A percentile compares a stretch with the other conserved stretches of the same genome.
phyloP scores from a whole-genome alignment of 30 jellyfish, hydroid and myxozoan species.

The Aurelia sp. region DNA sequence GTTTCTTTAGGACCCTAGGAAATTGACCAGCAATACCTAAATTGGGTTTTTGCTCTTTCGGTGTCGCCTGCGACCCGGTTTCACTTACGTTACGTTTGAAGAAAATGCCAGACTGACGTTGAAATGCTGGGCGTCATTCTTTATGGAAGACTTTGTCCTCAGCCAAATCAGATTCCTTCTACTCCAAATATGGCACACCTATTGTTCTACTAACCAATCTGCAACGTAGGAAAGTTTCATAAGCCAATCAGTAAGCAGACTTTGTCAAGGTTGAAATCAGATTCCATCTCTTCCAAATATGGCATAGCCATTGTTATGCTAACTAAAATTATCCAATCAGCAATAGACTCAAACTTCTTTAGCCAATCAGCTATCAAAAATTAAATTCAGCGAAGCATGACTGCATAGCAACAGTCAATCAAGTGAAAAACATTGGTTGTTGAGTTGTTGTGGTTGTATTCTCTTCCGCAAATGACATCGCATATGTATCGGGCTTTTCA shows the following conservation, averaged over 20 bases:
- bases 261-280: no score
- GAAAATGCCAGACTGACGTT: constrained; percentile 28
- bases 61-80: constrained; percentile 89
- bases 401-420: constrained; percentile 55
- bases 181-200: constrained; percentile 15
- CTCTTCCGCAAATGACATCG: constrained; percentile 2
- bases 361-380: constrained; percentile 20
- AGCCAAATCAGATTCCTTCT: constrained; percentile 20
- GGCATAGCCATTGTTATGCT: constrained; percentile 43
- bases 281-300: neutral
- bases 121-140: constrained; percentile 60
- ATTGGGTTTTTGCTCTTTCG: constrained; percentile 64
- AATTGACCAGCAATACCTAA: constrained; percentile 86
- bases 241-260: no score
- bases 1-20: constrained; percentile 76
- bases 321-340: no score
- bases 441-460: constrained; percentile 44
- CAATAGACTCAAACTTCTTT: neutral
- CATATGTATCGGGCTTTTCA: neutral
- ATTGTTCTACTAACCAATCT: no score
- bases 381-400: neutral
- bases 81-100: constrained; percentile 10
- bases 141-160: constrained; percentile 15
- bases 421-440: neutral
- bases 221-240: no score